These are phyloP conservation scores for Chaitophorus viminalis DNA, from an alignment of 2,888 invertebrate genomes.

Conservation along the genomic window DNA sequence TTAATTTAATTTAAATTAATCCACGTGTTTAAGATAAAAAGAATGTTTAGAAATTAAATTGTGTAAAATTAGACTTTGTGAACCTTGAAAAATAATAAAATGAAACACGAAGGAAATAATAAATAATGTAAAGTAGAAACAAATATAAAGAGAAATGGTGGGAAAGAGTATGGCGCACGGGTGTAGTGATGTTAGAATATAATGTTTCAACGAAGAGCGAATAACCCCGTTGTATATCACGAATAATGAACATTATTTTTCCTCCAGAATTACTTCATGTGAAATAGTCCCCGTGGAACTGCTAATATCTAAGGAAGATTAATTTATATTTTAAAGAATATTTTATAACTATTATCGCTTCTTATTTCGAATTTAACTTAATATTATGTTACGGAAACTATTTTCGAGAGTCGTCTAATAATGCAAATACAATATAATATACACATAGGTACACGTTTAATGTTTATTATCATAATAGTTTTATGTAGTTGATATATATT, in stretches of 20 bases:
- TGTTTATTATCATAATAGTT: too few species aligned
- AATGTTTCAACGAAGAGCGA: neutral
- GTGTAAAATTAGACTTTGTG: neutral
- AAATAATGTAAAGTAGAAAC: conserved; percentile 1
- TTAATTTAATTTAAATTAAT: too few species aligned
- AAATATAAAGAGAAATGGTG: conserved; percentile 6
- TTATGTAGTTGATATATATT: too few species aligned
- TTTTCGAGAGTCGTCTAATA: neutral
- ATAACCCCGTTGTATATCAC: conserved; percentile 25
- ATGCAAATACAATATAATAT: neutral
- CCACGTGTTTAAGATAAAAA: neutral
- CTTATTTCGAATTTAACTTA: conserved; percentile 20
- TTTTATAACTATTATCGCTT: conserved; percentile 10
- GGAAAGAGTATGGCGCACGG: neutral
- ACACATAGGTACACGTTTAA: too few species aligned
- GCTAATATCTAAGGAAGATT: conserved; percentile 17
- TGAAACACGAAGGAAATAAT: conserved; percentile 12
- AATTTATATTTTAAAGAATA: conserved; percentile 34
- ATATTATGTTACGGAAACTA: conserved; percentile 21
- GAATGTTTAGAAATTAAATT: neutral
- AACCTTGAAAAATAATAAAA: conserved; percentile 17
- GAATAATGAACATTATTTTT: conserved; percentile 28
- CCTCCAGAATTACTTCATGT: conserved; percentile 1
- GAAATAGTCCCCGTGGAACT: conserved; percentile 10
- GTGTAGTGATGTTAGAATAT: neutral